phyloP scores from a whole-genome alignment of 2,797 vertebrate species.

The Gadopsis marmoratus region DNA sequence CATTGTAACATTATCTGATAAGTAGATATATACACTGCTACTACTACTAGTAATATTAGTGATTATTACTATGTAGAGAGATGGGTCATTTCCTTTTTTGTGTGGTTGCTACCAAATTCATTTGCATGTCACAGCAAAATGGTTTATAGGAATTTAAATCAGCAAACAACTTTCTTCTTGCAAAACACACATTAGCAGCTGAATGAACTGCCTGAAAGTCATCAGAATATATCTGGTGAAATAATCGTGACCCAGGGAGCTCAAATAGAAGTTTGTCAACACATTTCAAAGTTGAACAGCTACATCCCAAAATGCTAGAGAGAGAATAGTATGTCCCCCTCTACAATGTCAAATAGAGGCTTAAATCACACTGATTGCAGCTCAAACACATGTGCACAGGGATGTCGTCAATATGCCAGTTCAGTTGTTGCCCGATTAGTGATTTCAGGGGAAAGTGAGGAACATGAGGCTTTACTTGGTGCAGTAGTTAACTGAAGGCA shows the following conservation, averaged over 20 bases:
- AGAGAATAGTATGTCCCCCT: not conserved
- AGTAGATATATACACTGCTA: not conserved
- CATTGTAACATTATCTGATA: not conserved
- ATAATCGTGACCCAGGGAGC: not conserved
- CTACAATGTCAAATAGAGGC: not conserved
- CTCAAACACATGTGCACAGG: not conserved
- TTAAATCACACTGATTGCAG: not conserved
- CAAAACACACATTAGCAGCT: not conserved
- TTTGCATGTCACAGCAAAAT: not conserved
- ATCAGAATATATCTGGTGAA: not conserved
- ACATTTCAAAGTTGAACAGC: not conserved
- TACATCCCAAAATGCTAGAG: not conserved
- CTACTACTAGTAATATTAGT: not conserved
- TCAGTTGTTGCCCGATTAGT: not conserved
- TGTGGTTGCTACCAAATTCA: not conserved
- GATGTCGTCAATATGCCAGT: not conserved
- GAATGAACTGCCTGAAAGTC: not conserved
- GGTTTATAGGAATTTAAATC: not conserved
- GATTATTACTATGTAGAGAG: not conserved
- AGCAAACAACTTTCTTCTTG: no score
- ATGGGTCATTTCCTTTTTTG: not conserved
- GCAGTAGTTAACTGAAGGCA: not conserved
- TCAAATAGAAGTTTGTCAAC: not conserved
- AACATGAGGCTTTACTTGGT: conserved; percentile 11
- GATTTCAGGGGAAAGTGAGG: conserved; percentile 9